Base-by-base conservation (phyloP, 2,113 vertebrate genomes). In the Sardina pilchardus region DNA sequence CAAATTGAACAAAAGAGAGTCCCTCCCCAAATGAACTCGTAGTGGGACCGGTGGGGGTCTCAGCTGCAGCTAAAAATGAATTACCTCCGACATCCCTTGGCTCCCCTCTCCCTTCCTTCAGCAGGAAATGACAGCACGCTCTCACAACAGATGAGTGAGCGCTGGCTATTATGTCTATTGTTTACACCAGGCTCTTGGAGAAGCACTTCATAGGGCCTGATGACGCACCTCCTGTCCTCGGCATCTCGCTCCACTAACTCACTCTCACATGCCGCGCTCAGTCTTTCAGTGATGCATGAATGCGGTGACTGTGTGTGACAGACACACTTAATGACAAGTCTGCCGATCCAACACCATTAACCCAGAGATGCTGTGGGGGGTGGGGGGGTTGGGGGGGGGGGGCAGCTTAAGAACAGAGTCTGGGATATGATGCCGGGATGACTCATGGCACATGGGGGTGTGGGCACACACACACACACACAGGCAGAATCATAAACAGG, bases 321-420 rank as follows among this genome's bases (percentile, higher is more conserved):
- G 75, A 21, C 71, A 85, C 26, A 34, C 67, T 48, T 14, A 50
- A 44, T 85, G 84, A 81, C 67, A 85, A 34, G 67, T 42, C 4
- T 10, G 50, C 19, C 48, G 26, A 85, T 85, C 30, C 78, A n/a
- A 81, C 71, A 53, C 30, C 39, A 50, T 80, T 24, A 53, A 50
- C 45, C 45, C 48, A 47, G 59, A 80, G 67, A 71, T 24, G 10
- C 56, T 26, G 10, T 1, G 7, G 63, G n/a, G 26, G 6, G 7
- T 71, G n/a, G n/a, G n/a, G n/a, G n/a, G n/a, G n/a, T n/a, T n/a
- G n/a, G n/a, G n/a, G n/a, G n/a, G n/a, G n/a, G n/a, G n/a, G n/a
- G n/a, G n/a, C n/a, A n/a, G n/a, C 26, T 71, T 26, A 71, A 26
- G n/a, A 71, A n/a, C 56, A 71, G 63, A 30, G 8, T 0, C 1